Percentiles rank a stretch among this genome's conserved stretches.
phyloP scores from a whole-genome alignment of 2,888 invertebrate species.

The Xestia sexstrigata region DNA sequence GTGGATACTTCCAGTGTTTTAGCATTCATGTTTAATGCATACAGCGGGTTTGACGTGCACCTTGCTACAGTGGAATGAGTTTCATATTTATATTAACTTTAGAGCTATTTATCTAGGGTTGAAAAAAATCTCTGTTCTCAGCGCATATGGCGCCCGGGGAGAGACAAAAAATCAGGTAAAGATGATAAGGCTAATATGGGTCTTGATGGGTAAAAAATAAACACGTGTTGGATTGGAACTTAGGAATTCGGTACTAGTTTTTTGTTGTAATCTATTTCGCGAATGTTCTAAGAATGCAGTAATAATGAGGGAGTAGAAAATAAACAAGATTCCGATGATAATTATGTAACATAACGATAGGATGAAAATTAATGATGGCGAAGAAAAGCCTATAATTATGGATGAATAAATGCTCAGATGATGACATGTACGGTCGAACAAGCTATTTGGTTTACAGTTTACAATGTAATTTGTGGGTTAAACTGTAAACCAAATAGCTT shows the following conservation, averaged over 20 bases:
- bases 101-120: slow-evolving; percentile 46
- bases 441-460: no score
- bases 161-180: slow-evolving; percentile 81
- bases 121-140: slow-evolving; percentile 59
- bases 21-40: slow-evolving; percentile 68
- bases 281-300: slow-evolving; percentile 45
- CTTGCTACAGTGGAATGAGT: slow-evolving; percentile 49
- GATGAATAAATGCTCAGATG: slow-evolving; percentile 32
- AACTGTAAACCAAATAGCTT: no score
- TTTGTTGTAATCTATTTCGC: slow-evolving; percentile 42
- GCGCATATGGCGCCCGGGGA: slow-evolving; percentile 71
- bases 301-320: slow-evolving; percentile 46
- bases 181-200: slow-evolving; percentile 72
- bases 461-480: no score
- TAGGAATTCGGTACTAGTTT: slow-evolving; percentile 52
- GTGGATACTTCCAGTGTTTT: slow-evolving; percentile 57
- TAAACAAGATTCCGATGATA: slow-evolving; percentile 35
- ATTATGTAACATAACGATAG: slow-evolving; percentile 50
- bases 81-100: slow-evolving; percentile 56
- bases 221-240: slow-evolving; percentile 65
- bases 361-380: slow-evolving; percentile 42
- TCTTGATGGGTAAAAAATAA: slow-evolving; percentile 53
- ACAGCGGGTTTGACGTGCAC: slow-evolving; percentile 54
- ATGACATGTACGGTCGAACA: no score
- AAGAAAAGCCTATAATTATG: slow-evolving; percentile 39